Evolutionary conservation across 2,113 vertebrate genomes (phyloP).

Genomic region (Psammodynastes pulverulentus): DNA sequence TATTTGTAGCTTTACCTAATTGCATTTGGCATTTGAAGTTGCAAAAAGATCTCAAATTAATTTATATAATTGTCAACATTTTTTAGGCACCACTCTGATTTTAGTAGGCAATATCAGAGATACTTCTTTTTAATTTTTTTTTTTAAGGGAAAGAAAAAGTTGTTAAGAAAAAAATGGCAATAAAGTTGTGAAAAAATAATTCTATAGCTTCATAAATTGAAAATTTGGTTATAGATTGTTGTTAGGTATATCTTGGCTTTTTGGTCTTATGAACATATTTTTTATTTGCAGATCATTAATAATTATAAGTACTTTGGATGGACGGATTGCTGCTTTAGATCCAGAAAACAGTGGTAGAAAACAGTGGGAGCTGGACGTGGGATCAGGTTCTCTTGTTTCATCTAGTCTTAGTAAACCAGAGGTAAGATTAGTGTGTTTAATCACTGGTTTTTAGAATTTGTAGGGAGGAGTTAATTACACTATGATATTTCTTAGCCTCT

Average conservation of each 20-base stretch:
- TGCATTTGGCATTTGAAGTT: background rate
- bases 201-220: background rate
- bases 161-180: background rate
- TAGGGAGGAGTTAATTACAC: background rate
- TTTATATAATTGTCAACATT: background rate
- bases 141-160: background rate
- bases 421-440: slow-evolving; percentile 70
- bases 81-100: background rate
- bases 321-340: slow-evolving; percentile 90
- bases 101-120: no score
- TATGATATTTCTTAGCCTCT: background rate
- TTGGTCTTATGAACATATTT: slow-evolving; percentile 16
- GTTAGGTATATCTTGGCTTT: background rate
- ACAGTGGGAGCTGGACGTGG: slow-evolving; percentile 96
- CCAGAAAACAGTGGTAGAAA: slow-evolving; percentile 90
- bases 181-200: background rate
- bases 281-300: slow-evolving; percentile 80
- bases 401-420: slow-evolving; percentile 97
- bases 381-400: slow-evolving; percentile 90
- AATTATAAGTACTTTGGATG: slow-evolving; percentile 96
- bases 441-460: background rate
- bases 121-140: background rate
- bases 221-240: background rate
- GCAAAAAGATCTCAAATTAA: background rate
- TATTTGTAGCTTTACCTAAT: background rate